Base-by-base conservation (phyloP, 2,113 vertebrate species). In the Rhabdornis inornatus region DNA sequence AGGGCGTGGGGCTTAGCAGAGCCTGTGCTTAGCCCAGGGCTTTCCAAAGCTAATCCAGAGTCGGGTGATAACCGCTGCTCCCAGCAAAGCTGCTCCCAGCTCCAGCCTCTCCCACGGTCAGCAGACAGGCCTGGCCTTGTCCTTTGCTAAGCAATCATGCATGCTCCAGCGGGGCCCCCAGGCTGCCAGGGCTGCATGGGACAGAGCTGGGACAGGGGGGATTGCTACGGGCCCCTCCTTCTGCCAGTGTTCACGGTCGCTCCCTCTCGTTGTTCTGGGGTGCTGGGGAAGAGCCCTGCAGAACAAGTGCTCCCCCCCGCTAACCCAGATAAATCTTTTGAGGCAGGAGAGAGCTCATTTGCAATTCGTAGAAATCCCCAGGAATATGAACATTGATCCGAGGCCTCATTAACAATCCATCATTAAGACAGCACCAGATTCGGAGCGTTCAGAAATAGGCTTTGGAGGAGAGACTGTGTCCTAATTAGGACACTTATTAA, bases 401-500 rank as follows among this genome's bases (percentile, higher is more conserved):
- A 92, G 92, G 80, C 91, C 97, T 96, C 85, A 37, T 97, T 97
- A 97, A 69, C 84, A 23, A 90, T 72, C 88, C 82, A 24, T 95
- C 94, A 93, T 89, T 95, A 94, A 92, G 91, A 90, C 94, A 94
- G 90, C 33, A 23, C 37, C 68, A 22, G 74, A 83, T 83, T 96
- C 61, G 7, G 83, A 27, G 79, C 56, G 14, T 68, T 94, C 94
- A 94, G 93, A 96, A 96, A 93, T 92, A 92, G 93, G 78, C 90
- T 90, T 85, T 56, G 77, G 59, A 80, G 66, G 78, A 64, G 94
- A 95, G 75, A 86, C 20, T n/a, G 64, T 77, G 78, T 87, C 87
- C 91, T 95, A 95, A 97, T 94, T 94, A 92, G 91, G 96, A 86
- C 87, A 80, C 81, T 92, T 63, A 61, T 92, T 92, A 93, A 93